phyloP scores from a whole-genome alignment of 2,888 invertebrate species.

The Luperina nickerlii region DNA sequence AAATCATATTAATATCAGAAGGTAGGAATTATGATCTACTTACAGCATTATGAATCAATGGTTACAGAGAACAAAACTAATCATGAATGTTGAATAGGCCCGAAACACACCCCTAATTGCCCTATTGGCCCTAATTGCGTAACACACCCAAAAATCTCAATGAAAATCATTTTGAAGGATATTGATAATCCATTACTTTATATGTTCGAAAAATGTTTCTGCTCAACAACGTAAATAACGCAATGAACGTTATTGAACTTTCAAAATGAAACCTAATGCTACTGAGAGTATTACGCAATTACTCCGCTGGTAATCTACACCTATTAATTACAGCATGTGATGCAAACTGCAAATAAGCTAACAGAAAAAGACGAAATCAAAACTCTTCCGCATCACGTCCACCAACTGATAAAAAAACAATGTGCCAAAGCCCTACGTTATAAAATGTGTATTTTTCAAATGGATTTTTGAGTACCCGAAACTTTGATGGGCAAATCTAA shows the following conservation, averaged over 20 bases:
- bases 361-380: neutral
- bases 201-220: too few relatives aligned
- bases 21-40: too few relatives aligned
- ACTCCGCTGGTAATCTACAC: too few relatives aligned
- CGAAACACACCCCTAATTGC: too few relatives aligned
- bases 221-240: too few relatives aligned
- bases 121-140: too few relatives aligned
- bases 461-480: slow-evolving; percentile 90
- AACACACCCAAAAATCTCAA: too few relatives aligned
- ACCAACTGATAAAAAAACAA: slow-evolving; percentile 13
- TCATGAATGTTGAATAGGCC: neutral
- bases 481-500: slow-evolving; percentile 89
- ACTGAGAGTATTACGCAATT: too few relatives aligned
- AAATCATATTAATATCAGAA: neutral
- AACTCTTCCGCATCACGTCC: neutral
- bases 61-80: neutral
- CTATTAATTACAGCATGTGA: neutral
- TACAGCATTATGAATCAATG: neutral
- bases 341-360: neutral
- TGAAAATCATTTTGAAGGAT: too few relatives aligned
- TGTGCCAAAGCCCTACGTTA: slow-evolving; percentile 62
- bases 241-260: too few relatives aligned
- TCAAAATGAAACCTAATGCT: too few relatives aligned
- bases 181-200: too few relatives aligned
- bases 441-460: slow-evolving; percentile 89